A percentile compares a stretch with the other conserved stretches of the same genome.
Evolutionary conservation across 2,113 vertebrate genomes (phyloP).

Genomic region (Albula glossodonta): DNA sequence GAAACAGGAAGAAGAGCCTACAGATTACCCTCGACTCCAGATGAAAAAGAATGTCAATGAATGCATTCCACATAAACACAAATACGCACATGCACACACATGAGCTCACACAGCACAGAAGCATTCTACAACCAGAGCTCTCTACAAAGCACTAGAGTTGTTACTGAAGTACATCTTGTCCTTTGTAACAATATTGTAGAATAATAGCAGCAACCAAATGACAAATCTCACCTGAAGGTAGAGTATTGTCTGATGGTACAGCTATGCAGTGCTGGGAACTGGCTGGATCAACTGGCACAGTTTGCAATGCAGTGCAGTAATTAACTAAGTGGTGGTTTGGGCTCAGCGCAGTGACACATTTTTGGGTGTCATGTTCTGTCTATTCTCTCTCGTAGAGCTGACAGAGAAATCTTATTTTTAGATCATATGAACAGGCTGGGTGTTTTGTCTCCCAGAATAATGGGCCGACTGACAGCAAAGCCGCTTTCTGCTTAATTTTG

Average conservation of each 20-base stretch:
- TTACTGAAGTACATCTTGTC: not conserved
- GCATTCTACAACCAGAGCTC: not conserved
- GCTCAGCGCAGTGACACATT: not conserved
- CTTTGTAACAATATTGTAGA: not conserved
- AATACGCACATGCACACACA: no score
- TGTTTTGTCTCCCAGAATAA: not conserved
- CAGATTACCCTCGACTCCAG: no score
- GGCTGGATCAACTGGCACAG: not conserved
- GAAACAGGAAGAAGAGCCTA: no score
- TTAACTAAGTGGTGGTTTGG: not conserved
- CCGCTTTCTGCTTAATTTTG: not conserved
- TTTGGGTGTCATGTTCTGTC: not conserved
- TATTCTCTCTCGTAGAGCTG: not conserved
- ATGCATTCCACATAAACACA: no score
- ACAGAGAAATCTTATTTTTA: not conserved
- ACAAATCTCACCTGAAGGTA: not conserved
- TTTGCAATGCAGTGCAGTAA: not conserved
- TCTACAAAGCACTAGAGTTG: not conserved
- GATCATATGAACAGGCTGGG: not conserved
- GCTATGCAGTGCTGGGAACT: not conserved
- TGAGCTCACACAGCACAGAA: not conserved
- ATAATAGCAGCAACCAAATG: not conserved
- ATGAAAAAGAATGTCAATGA: no score
- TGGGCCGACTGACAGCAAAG: not conserved
- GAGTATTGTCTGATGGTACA: not conserved